Evolutionary conservation across 2,797 vertebrate genomes (phyloP).

Genomic region (Sciurus vulgaris): DNA sequence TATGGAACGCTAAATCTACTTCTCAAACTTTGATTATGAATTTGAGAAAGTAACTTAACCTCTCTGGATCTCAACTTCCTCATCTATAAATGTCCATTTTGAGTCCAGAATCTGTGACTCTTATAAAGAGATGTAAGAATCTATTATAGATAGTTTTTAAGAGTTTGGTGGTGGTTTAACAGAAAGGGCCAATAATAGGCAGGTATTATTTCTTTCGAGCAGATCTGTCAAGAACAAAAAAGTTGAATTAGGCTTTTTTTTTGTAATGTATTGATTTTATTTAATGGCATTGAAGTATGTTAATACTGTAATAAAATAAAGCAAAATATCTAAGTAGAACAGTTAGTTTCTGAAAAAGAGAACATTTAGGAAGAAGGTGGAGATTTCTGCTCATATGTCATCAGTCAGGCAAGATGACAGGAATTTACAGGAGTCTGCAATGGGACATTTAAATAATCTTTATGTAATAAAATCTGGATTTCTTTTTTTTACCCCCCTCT

Average conservation of each 20-base stretch:
- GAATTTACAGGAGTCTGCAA: conserved; percentile 23
- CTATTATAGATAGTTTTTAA: conserved; percentile 42
- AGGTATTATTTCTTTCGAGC: conserved; percentile 1
- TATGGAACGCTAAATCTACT: background rate
- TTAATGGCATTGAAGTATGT: conserved; percentile 45
- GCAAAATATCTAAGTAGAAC: conserved; percentile 26
- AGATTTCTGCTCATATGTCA: conserved; percentile 39
- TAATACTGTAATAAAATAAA: conserved; percentile 66
- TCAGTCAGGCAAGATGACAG: background rate
- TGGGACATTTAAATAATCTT: conserved; percentile 53
- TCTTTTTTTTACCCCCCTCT: background rate
- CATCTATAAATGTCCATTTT: conserved; percentile 48
- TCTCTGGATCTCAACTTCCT: conserved; percentile 22
- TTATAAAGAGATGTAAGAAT: conserved; percentile 44
- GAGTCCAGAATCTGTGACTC: conserved; percentile 24
- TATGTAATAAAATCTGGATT: conserved; percentile 27
- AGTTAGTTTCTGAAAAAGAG: conserved; percentile 41
- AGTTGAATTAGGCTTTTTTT: background rate
- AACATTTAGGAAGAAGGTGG: background rate
- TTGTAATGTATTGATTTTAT: conserved; percentile 33
- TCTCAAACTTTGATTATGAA: conserved; percentile 42
- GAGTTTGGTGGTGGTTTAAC: conserved; percentile 20
- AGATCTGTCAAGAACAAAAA: conserved; percentile 20
- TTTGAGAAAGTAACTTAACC: conserved; percentile 37
- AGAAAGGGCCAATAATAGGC: background rate